Evolutionary conservation across 37 sponge, comb jelly and placozoan species (phyloP), one percentile per base, ranked within the genome.

Genomic region (Theonella swinhoei): DNA sequence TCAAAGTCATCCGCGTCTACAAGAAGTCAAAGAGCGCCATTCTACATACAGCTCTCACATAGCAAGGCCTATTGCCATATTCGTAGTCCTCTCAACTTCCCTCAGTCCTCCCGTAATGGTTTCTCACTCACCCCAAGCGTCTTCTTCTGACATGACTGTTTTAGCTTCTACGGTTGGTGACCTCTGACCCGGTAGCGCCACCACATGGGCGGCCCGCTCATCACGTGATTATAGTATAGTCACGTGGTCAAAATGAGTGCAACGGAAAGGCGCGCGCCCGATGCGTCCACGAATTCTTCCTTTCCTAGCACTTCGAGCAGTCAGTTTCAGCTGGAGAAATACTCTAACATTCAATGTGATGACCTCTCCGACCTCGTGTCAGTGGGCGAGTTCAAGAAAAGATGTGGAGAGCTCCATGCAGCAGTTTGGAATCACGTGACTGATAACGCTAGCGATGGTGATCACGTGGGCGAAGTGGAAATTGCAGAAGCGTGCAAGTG

Each of bases 1-100:
- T 90, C 85, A 58, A 90, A 90, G 29, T 84, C 67, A 11, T 90
- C 90, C 37, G 70, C 85, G 47, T 90, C 90, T 85, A 34, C 9
- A 40, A 19, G 19, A 35, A 3, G 30, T 4, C 32, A 66, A 31
- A 68, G 1, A 8, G 19, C 8, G 47, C 2, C 7, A 65, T 9
- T 38, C 11, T 26, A 38, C 28, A n/a, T n/a, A n/a, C n/a, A n/a
- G n/a, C n/a, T n/a, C n/a, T n/a, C n/a, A n/a, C n/a, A n/a, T n/a
- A n/a, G n/a, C n/a, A 65, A 28, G n/a, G 28, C 1, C 0, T 7
- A 9, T 64, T 63, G 8, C 66, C 26, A 23, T 24, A 25, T 65
- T 17, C 2, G 1, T 47, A 47, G 54, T 22, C 43, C 1, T 4
- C 42, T 19, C 1, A 2, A 22, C 26, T 41, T 39, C 74, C 25